Evolutionary conservation across 2,113 vertebrate genomes (phyloP).

Genomic region (Rutilus rutilus): DNA sequence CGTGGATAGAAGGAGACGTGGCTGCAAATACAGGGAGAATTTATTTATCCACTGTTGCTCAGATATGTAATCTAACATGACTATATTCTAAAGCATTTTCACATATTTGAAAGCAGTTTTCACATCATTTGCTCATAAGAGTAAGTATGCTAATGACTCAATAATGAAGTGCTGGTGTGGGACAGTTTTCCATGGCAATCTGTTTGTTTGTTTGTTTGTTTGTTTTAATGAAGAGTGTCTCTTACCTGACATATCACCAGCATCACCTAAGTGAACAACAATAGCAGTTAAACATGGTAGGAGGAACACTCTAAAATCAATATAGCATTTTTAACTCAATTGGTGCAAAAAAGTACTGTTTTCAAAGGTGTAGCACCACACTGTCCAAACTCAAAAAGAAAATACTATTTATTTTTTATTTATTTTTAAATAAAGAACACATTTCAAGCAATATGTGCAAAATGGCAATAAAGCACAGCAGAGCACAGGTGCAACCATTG

Average conservation of each 20-base stretch:
- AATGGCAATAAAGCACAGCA: background rate
- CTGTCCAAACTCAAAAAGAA: background rate
- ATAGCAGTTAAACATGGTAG: constrained; percentile 7
- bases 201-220: background rate
- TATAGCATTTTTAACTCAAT: background rate
- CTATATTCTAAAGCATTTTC: background rate
- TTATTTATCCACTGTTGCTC: background rate
- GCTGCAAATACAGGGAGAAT: constrained; percentile 71
- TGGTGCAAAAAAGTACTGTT: background rate
- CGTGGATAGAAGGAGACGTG: constrained; percentile 91
- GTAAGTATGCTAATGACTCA: background rate
- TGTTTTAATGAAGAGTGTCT: background rate
- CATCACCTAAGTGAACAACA: constrained; percentile 86
- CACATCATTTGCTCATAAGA: background rate
- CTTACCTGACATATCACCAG: constrained; percentile 98
- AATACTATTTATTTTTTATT: background rate
- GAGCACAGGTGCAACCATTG: background rate
- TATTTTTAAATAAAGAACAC: too few relatives aligned
- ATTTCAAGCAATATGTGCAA: background rate
- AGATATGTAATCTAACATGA: background rate
- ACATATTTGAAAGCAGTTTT: too few relatives aligned
- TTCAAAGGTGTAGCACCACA: background rate
- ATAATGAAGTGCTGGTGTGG: background rate
- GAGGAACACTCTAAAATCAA: background rate
- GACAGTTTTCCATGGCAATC: background rate